phyloP scores from a whole-genome alignment of 2,113 vertebrate genomes.

The Aviceda subcristata region DNA sequence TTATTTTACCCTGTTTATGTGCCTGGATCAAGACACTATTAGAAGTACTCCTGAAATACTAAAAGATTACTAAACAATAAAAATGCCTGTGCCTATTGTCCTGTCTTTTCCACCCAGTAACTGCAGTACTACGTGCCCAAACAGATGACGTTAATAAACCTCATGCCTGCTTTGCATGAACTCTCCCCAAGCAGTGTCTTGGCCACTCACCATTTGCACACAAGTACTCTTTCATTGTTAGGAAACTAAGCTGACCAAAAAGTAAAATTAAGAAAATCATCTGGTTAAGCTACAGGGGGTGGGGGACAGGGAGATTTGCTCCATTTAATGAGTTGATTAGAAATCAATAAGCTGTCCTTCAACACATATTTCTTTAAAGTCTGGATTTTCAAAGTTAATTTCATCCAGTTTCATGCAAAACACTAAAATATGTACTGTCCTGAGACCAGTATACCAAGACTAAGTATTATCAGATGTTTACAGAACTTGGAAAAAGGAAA shows the following conservation, averaged over 20 bases:
- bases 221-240: neutral
- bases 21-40: neutral
- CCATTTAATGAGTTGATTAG: neutral
- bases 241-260: neutral
- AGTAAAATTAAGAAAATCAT: neutral
- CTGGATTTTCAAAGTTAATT: neutral
- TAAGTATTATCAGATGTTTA: slow-evolving; percentile 73
- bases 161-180: neutral
- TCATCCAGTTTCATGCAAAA: neutral
- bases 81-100: neutral
- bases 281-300: neutral
- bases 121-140: neutral
- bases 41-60: neutral
- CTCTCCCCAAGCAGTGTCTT: neutral
- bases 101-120: neutral
- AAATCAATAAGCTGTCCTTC: neutral
- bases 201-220: neutral
- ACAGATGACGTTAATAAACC: neutral
- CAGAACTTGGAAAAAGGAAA: slow-evolving; percentile 60
- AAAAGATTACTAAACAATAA: neutral
- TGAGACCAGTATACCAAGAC: slow-evolving; percentile 2
- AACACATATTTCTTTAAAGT: neutral
- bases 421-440: neutral
- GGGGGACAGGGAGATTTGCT: neutral
- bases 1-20: neutral